These are phyloP conservation scores for Atractosteus spatula DNA, from an alignment of 2,113 vertebrate genomes.

Conservation along the genomic window DNA sequence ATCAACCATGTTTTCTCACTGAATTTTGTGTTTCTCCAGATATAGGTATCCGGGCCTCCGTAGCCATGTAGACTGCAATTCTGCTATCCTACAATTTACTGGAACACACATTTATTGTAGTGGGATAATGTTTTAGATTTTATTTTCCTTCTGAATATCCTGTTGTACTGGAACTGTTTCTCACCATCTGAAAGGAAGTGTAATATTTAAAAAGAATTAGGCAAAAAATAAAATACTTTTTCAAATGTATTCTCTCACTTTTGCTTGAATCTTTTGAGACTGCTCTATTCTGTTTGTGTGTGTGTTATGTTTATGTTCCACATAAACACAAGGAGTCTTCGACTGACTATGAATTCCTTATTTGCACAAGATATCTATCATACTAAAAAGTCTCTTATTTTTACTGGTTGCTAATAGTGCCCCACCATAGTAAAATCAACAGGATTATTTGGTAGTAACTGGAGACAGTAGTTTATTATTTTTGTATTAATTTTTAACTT, in stretches of 20 bases:
- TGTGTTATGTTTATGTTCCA: no score
- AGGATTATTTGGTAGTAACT: no score
- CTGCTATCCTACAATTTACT: neutral
- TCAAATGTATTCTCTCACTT: neutral
- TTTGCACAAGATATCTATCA: no score
- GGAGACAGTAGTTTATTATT: no score
- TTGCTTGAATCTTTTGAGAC: neutral
- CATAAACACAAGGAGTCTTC: no score
- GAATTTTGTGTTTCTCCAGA: neutral
- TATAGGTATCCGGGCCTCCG: neutral
- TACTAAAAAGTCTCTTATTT: no score
- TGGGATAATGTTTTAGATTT: neutral
- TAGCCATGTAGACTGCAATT: neutral
- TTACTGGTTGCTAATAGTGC: no score
- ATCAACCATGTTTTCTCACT: neutral
- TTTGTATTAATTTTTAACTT: no score
- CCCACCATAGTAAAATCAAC: no score
- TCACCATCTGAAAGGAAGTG: conserved; percentile 12
- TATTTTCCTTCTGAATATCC: conserved; percentile 4
- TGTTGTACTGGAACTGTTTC: conserved; percentile 13
- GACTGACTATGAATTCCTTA: no score
- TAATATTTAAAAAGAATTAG: neutral
- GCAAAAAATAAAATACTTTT: neutral
- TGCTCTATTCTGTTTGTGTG: neutral
- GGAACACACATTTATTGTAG: conserved; percentile 1